A percentile compares a stretch with the other conserved stretches of the same genome.
phyloP scores from a whole-genome alignment of 2,888 invertebrate genomes.

The Siphonodentalium dalli region DNA sequence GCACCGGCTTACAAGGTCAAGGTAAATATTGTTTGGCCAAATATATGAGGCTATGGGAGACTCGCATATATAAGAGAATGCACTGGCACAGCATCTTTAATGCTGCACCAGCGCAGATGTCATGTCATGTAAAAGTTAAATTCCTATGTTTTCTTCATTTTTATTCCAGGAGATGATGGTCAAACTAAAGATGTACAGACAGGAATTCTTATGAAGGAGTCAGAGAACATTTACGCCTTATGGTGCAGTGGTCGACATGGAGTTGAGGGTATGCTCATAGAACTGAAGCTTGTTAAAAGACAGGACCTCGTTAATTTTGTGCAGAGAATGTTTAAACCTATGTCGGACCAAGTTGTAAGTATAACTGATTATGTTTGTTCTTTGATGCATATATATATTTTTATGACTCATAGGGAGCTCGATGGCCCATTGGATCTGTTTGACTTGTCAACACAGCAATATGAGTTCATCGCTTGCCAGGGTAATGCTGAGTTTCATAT shows the following conservation, averaged over 20 bases:
- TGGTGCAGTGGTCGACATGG: slow-evolving; percentile 96
- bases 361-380: background rate
- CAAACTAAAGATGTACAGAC: slow-evolving; percentile 69
- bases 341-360: slow-evolving; percentile 80
- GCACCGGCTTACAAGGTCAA: too few relatives aligned
- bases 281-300: slow-evolving; percentile 88
- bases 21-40: too few relatives aligned
- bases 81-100: too few relatives aligned
- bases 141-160: background rate
- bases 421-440: too few relatives aligned
- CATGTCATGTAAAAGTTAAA: background rate
- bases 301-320: slow-evolving; percentile 92
- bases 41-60: background rate
- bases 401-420: too few relatives aligned
- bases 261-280: slow-evolving; percentile 96
- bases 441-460: too few relatives aligned
- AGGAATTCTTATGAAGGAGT: slow-evolving; percentile 84
- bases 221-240: slow-evolving; percentile 90
- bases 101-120: too few relatives aligned
- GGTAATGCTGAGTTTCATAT: too few relatives aligned
- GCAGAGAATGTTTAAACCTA: slow-evolving; percentile 82
- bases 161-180: slow-evolving; percentile 80
- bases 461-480: too few relatives aligned
- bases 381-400: too few relatives aligned
- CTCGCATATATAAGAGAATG: too few relatives aligned